Conservation (phyloP, 2,113 vertebrate genomes). For the Columba livia region DNA sequence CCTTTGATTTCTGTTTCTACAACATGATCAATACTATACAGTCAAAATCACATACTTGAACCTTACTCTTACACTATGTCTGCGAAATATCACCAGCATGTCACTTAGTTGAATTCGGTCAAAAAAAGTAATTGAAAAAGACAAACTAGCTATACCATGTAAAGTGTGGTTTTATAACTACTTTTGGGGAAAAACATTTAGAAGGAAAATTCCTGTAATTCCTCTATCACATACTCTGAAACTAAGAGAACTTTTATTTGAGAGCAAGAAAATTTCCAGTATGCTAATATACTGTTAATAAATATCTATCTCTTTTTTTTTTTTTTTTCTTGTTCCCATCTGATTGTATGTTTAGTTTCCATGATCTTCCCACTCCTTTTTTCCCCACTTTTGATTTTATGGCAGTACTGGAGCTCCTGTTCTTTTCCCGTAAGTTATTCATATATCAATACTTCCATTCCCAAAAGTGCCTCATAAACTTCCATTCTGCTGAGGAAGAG, state of each 20-base stretch:
- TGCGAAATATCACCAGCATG: not conserved
- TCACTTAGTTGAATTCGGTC: not conserved
- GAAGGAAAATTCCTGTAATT: not conserved
- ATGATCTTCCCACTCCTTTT: not conserved
- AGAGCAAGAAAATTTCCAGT: not conserved
- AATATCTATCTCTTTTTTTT: not conserved
- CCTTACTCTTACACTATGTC: not conserved
- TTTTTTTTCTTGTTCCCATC: not conserved
- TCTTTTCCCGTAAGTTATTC: not conserved
- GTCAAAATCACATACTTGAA: not conserved
- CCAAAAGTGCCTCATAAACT: not conserved
- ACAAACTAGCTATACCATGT: not conserved
- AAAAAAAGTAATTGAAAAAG: not conserved
- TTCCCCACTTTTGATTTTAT: not conserved
- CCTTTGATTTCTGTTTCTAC: not conserved
- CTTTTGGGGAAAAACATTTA: not conserved
- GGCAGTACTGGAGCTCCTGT: not conserved
- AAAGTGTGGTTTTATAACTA: not conserved
- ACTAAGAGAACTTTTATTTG: not conserved
- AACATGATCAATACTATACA: not conserved
- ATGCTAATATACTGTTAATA: not conserved
- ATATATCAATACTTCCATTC: not conserved
- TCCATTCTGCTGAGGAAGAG: not conserved
- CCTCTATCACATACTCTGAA: not conserved
- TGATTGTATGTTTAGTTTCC: not conserved